Base-by-base conservation (phyloP, 2,113 vertebrate species). In the Sakesphorus luctuosus region DNA sequence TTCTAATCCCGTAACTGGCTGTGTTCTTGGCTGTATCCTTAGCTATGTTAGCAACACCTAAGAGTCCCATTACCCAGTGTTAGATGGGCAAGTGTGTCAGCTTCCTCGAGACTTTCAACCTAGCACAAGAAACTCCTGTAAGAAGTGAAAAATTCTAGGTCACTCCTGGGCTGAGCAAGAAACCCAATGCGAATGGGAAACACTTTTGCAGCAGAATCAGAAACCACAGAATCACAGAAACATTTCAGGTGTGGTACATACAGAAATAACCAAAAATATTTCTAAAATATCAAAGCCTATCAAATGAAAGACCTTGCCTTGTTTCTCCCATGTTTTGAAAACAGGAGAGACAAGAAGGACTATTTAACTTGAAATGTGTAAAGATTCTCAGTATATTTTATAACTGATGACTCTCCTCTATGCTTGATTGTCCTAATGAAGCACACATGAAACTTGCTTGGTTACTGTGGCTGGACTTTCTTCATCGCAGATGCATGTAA, bases 381-480 rank as follows among this genome's bases (percentile, higher is more conserved):
- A 84, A 68, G 62, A 80, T 56, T 83, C 50, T 94, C 43, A 31
- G 13, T 77, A 3, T 78, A 35, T 90, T 95, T 96, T 75, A 36
- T 56, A 86, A 94, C 35, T 56, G 35, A 62, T 81, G 71, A 9
- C 35, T 93, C 61, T 88, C 19, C 40, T 86, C 46, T 86, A 29
- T 80, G 86, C 67, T 94, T 43, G 3, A 17, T 72, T 78, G 44
- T 71, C 55, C 71, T 86, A 52, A 63, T 47, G 75, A 96, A 86
- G 44, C 47, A 90, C 61, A 81, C 50, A 46, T 13, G 44, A 93
- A 91, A 81, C 73, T 91, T 81, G 56, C 75, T 77, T 77, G 80
- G 35, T 82, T 92, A n/a, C 43, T 40, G 38, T 23, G 63, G n/a
- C 56, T 95, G 84, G 61, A 75, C 78, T 95, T 90, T 84, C 50